Conservation (phyloP, 2,113 vertebrate genomes). For the Speoplatyrhinus poulsoni region DNA sequence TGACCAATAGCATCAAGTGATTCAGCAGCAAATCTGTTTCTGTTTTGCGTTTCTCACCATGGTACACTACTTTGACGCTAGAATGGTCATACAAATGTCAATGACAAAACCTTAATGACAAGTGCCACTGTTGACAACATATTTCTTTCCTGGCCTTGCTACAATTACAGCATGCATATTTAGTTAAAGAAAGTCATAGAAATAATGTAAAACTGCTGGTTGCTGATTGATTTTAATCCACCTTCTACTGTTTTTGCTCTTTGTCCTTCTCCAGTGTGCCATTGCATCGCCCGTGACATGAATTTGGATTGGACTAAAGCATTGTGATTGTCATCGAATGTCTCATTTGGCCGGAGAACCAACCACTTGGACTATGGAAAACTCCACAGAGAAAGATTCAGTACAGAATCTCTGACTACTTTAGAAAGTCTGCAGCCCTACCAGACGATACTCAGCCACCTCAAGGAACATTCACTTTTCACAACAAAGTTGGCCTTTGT, state of each 20-base stretch:
- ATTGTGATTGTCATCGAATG: background rate
- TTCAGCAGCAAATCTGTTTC: constrained; percentile 6
- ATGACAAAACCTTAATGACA: background rate
- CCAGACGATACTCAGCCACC: background rate
- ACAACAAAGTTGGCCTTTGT: background rate
- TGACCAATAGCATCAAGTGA: constrained; percentile 13
- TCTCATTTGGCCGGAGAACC: background rate
- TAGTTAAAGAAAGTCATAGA: no score
- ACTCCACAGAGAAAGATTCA: background rate
- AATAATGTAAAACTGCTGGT: no score
- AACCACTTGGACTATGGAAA: background rate
- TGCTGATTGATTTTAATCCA: background rate
- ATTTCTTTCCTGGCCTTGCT: background rate
- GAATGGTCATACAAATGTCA: no score
- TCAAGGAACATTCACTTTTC: no score
- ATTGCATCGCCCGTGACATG: background rate
- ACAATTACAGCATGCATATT: no score
- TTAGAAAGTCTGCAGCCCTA: background rate
- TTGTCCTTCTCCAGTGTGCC: constrained; percentile 22
- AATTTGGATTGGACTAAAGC: background rate
- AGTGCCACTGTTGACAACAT: constrained; percentile 2
- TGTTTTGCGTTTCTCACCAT: constrained; percentile 12
- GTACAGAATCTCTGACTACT: background rate
- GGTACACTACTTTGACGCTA: no score
- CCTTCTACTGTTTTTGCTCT: constrained; percentile 8